Evolutionary conservation across 2,888 invertebrate species (phyloP).

Genomic region (Agrypnus murinus): DNA sequence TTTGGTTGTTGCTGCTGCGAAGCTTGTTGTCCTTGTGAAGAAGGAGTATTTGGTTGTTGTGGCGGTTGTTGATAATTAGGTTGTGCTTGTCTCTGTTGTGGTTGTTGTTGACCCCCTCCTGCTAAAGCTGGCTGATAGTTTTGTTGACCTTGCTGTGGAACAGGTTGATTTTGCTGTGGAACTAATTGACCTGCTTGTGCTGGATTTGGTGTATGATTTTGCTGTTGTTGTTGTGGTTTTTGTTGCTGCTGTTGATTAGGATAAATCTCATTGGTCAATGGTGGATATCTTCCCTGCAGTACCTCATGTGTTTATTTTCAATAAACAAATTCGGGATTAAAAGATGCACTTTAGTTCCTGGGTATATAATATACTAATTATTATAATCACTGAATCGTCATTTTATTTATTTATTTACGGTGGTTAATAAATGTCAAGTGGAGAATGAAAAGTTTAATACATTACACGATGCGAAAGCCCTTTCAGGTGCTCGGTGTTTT

Average conservation of each 20-base stretch:
- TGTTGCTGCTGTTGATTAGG: conserved; percentile 44
- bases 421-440: too few species aligned
- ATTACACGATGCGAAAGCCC: too few species aligned
- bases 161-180: conserved; percentile 53
- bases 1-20: conserved; percentile 28
- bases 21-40: conserved; percentile 56
- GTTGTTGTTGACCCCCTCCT: conserved; percentile 52
- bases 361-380: too few species aligned
- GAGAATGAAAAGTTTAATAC: too few species aligned
- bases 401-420: too few species aligned
- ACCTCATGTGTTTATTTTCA: too few species aligned
- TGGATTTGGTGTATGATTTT: conserved; percentile 56
- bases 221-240: conserved; percentile 52
- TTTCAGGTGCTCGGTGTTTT: too few species aligned
- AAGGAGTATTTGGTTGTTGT: conserved; percentile 57
- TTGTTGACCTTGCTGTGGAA: conserved; percentile 58
- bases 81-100: conserved; percentile 55
- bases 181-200: conserved; percentile 53
- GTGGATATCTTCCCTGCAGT: conserved; percentile 42
- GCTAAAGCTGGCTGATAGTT: conserved; percentile 48
- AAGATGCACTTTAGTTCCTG: too few species aligned
- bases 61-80: conserved; percentile 61
- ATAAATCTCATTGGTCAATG: conserved; percentile 52
- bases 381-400: too few species aligned
- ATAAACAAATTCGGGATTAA: too few species aligned